Evolutionary conservation across 2,113 vertebrate species (phyloP).

Genomic region (Zosterops pallidus): DNA sequence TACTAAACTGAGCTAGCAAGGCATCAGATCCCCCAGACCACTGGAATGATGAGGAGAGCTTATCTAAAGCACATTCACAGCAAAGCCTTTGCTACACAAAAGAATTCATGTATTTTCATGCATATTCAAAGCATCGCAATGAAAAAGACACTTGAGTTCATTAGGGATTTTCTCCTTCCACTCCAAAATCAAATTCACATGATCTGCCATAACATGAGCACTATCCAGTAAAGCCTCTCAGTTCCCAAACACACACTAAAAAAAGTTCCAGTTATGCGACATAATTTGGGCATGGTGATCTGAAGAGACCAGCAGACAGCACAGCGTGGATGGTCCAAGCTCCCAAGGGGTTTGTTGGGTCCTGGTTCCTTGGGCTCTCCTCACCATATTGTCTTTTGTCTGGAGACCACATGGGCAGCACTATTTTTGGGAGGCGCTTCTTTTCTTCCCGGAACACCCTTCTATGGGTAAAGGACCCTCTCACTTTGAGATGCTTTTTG

Average conservation of each 20-base stretch:
- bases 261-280: background rate
- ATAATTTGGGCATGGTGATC: fast-evolving
- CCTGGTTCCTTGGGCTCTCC: background rate
- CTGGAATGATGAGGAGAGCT: background rate
- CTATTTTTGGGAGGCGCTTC: background rate
- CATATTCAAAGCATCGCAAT: fast-evolving
- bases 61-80: background rate
- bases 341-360: background rate
- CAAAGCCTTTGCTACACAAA: background rate
- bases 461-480: background rate
- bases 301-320: background rate
- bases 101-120: background rate
- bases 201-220: background rate
- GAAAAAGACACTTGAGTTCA: background rate
- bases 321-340: fast-evolving
- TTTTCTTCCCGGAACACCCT: background rate
- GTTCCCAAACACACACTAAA: background rate
- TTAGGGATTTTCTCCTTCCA: background rate
- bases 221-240: background rate
- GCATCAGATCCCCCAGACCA: background rate
- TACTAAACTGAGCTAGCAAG: background rate
- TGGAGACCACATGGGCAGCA: background rate
- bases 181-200: background rate
- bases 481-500: background rate
- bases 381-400: background rate